phyloP scores from a whole-genome alignment of 2,797 vertebrate species.

The Merluccius polli region DNA sequence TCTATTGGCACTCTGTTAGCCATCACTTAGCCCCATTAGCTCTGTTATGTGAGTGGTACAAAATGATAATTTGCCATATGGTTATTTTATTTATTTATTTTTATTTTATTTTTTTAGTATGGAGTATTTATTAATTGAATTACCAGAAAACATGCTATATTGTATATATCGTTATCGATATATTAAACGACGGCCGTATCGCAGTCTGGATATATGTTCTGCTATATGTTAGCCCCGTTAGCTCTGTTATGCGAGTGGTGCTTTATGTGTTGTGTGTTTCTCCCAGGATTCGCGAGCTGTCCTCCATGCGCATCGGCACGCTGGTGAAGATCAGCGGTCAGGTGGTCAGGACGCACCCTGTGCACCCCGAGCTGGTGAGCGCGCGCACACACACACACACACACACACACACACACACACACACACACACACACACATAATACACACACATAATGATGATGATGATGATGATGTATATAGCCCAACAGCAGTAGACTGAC shows the following conservation, averaged over 20 bases:
- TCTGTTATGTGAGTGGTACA: too few relatives aligned
- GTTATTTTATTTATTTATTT: too few relatives aligned
- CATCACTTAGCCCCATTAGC: neutral
- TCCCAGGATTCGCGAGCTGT: slow-evolving; percentile 90
- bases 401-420: neutral
- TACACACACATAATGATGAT: neutral
- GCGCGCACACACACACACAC: neutral
- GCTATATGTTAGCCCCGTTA: neutral
- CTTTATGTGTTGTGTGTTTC: neutral
- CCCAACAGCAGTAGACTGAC: neutral
- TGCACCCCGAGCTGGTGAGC: slow-evolving; percentile 92
- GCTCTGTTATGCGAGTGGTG: neutral
- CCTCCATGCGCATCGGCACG: slow-evolving; percentile 87
- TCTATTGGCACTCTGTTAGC: too few relatives aligned
- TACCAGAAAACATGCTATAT: too few relatives aligned
- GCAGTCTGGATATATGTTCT: too few relatives aligned
- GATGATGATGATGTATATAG: neutral
- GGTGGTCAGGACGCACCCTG: slow-evolving; percentile 95
- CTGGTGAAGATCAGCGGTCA: slow-evolving; percentile 95
- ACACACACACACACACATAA: neutral
- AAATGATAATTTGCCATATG: too few relatives aligned
- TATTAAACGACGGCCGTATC: too few relatives aligned
- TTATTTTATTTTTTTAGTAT: too few relatives aligned
- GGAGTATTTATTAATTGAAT: too few relatives aligned
- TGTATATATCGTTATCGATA: too few relatives aligned